Conservation (phyloP, 1,140 invertebrate species). For the Brachionus koreanus region DNA sequence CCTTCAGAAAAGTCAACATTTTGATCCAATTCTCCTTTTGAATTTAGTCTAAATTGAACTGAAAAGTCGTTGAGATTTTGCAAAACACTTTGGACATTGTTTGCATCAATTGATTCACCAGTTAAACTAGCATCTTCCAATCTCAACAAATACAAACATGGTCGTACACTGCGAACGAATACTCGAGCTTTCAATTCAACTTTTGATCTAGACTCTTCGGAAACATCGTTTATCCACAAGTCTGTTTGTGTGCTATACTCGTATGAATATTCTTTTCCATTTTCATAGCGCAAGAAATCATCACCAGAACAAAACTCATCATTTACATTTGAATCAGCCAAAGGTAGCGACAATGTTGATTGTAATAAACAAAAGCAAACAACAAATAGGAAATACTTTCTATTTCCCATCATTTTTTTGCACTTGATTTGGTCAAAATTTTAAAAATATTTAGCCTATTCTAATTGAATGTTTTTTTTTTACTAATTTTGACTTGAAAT, state of each 20-base stretch:
- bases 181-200: slow-evolving; percentile 31
- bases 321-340: neutral
- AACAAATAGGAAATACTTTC: slow-evolving; percentile 19
- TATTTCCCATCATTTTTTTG: slow-evolving; percentile 15
- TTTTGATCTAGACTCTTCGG: slow-evolving; percentile 5
- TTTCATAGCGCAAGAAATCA: neutral
- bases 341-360: neutral
- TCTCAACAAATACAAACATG: slow-evolving; percentile 37
- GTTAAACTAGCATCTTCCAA: neutral
- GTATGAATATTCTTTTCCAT: slow-evolving; percentile 34
- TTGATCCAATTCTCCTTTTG: slow-evolving; percentile 30
- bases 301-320: neutral
- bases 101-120: slow-evolving; percentile 18
- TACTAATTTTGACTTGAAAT: neutral
- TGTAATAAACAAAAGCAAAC: neutral
- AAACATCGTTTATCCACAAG: slow-evolving; percentile 44
- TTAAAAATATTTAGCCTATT: neutral
- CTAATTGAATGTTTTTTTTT: neutral
- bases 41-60: slow-evolving; percentile 34
- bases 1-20: slow-evolving; percentile 22
- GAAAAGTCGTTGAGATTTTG: slow-evolving; percentile 8
- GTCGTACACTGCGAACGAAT: neutral
- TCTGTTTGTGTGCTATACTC: neutral
- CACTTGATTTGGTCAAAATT: neutral
- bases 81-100: neutral